Base-by-base conservation (phyloP, 2,888 invertebrate species). In the Drosophila mimetica region DNA sequence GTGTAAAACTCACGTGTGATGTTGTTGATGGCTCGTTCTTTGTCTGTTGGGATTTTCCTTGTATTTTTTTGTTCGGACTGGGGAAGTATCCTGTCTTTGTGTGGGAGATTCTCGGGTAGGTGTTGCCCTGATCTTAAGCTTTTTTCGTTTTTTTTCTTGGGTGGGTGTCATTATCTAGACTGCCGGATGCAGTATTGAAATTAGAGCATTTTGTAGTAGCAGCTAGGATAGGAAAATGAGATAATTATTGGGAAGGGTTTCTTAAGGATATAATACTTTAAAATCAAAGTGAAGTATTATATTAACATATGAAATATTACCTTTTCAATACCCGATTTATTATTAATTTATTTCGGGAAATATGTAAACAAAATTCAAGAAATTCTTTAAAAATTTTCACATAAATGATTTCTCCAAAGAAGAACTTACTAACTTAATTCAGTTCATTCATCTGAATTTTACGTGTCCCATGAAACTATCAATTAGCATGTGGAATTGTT, bases 1-100 rank as follows among this genome's bases (percentile, higher is more conserved):
- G 81, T 81, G 81, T 86, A 77, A 81, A 79, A 76, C 77, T 84
- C 84, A 82, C 85, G 86, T 84, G 84, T 82, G 86, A 79, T 81
- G 81, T 79, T 84, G 84, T 79, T 74, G 83, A 76, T 83, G 86
- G 66, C 64, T 77, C 55, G 57, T 50, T 71, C 75, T 50, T 32
- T 47, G 60, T 69, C 70, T 50, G 32, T 32, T 50, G 50, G 20
- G 51, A 57, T 57, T 70, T 58, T 7, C 20, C 22, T 32, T 13
- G 20, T 53, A 44, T 39, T 51, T 22, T n/a, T 41, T 30, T 28
- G 16, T 28, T 22, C 51, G 14, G 18, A 28, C 13, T 28, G 50
- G 36, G 22, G 20, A 51, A 57, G 14, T 36, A 22, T 28, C 14
- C 42, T 37, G 48, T 25, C 53, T 44, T 32, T 67, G 67, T 67